Evolutionary conservation across 2,888 invertebrate species (phyloP).

Genomic region (Steinernema carpocapsae): DNA sequence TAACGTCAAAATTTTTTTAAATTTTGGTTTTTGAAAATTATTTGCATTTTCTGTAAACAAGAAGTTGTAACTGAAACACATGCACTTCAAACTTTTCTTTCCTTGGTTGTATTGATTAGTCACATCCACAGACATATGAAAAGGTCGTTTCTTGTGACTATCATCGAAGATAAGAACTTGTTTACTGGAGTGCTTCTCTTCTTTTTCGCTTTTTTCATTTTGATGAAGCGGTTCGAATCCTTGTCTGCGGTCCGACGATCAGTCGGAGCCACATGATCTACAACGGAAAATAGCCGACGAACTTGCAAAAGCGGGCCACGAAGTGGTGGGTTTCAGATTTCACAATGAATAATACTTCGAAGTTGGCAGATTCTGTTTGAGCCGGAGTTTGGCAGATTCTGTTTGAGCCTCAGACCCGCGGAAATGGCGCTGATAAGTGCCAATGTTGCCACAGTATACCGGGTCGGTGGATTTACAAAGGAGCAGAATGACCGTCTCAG

Average conservation of each 20-base stretch:
- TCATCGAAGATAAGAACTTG: too few species aligned
- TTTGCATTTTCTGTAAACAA: too few species aligned
- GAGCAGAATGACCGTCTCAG: not conserved
- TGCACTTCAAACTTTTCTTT: too few species aligned
- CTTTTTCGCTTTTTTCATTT: not conserved
- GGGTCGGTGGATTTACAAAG: slow-evolving; percentile 5
- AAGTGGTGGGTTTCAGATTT: slow-evolving; percentile 48
- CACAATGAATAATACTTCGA: not conserved
- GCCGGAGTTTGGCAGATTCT: slow-evolving; percentile 20
- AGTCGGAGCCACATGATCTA: slow-evolving; percentile 52
- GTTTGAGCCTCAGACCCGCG: not conserved
- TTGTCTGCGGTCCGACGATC: slow-evolving; percentile 46
- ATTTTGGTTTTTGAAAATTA: too few species aligned
- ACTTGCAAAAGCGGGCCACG: slow-evolving; percentile 57
- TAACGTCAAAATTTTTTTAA: too few species aligned
- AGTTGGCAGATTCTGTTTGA: slow-evolving; percentile 2
- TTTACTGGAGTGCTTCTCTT: not conserved
- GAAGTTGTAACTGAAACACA: too few species aligned
- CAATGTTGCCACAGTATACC: not conserved
- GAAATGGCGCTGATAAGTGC: not conserved
- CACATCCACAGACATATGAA: too few species aligned
- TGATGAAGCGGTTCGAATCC: slow-evolving; percentile 11
- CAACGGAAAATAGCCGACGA: slow-evolving; percentile 58
- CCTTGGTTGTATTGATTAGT: too few species aligned
- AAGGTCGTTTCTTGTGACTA: too few species aligned